Conservation (phyloP, 2,888 invertebrate species). For the Spisula subtruncata region DNA sequence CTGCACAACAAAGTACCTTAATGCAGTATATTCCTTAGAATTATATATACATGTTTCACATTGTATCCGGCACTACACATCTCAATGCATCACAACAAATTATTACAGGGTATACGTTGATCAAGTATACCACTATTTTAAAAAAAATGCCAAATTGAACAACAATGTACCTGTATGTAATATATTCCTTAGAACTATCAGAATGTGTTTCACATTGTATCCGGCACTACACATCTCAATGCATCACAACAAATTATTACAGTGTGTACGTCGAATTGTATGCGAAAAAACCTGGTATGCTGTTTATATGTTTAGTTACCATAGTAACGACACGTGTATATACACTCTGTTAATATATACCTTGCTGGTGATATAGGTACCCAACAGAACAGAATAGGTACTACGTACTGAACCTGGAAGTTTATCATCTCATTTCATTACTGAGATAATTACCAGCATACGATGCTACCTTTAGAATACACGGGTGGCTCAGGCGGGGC, state of each 20-base stretch:
- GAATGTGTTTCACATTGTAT: not conserved
- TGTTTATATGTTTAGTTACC: constrained; percentile 1
- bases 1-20: not conserved
- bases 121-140: too few relatives aligned
- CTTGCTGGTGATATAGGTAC: not conserved
- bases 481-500: too few relatives aligned
- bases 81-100: not conserved
- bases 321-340: constrained; percentile 5
- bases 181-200: not conserved
- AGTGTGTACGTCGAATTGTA: not conserved
- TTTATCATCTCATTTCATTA: not conserved
- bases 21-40: not conserved
- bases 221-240: not conserved
- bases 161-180: not conserved
- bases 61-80: not conserved
- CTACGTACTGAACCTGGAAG: not conserved
- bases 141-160: not conserved
- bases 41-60: not conserved
- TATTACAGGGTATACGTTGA: not conserved
- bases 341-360: not conserved
- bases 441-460: not conserved
- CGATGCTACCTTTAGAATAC: not conserved
- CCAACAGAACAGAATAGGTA: not conserved
- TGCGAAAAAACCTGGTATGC: not conserved
- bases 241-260: not conserved